These are phyloP conservation scores for Macropodus opercularis DNA, from an alignment of 2,797 vertebrate genomes.

Conservation along the genomic window DNA sequence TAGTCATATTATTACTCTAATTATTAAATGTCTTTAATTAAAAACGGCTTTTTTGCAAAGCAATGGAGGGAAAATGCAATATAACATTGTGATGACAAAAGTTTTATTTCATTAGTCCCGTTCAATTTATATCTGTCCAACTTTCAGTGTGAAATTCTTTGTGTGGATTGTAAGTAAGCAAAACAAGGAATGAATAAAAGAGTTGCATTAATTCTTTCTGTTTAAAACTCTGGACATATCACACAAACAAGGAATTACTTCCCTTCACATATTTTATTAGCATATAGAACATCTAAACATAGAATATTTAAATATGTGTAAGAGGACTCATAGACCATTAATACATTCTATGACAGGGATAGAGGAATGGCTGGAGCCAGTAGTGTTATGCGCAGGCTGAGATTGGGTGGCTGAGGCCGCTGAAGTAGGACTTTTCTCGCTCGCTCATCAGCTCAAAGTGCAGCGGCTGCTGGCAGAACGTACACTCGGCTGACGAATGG, in stretches of 20 bases:
- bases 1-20: no score
- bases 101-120: no score
- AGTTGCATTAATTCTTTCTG: no score
- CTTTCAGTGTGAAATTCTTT: no score
- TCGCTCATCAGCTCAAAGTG: slow-evolving; percentile 96
- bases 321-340: slow-evolving; percentile 56
- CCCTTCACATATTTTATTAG: slow-evolving; percentile 61
- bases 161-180: no score
- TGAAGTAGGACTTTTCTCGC: slow-evolving; percentile 92
- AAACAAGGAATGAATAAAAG: no score
- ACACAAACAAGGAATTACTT: background rate
- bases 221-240: background rate
- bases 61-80: no score
- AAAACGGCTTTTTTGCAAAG: no score
- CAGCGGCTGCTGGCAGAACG: slow-evolving; percentile 92
- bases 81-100: no score
- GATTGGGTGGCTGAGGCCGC: slow-evolving; percentile 90
- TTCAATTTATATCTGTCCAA: no score
- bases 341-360: slow-evolving; percentile 68
- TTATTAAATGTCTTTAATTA: no score
- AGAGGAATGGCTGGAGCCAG: slow-evolving; percentile 62
- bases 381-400: slow-evolving; percentile 87
- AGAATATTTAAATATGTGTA: slow-evolving; percentile 69
- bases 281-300: slow-evolving; percentile 71
- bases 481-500: slow-evolving; percentile 91